Percentiles rank a stretch among this genome's conserved stretches.
These are phyloP conservation scores for Drosophila orena DNA, from an alignment of 1,140 invertebrate species.

Conservation along the genomic window DNA sequence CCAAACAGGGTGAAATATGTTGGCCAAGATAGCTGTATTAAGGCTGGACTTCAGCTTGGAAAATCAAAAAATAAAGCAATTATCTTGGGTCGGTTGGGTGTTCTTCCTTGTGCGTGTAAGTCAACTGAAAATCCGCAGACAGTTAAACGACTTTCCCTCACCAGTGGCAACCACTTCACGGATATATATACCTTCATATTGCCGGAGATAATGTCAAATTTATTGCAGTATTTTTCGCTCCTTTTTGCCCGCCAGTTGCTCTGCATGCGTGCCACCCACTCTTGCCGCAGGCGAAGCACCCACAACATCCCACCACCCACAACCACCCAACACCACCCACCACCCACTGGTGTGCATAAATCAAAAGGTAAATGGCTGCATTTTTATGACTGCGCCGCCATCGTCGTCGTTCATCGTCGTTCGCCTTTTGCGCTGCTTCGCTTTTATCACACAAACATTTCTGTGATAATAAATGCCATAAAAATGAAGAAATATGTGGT, in stretches of 20 bases:
- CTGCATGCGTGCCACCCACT: conserved; percentile 41
- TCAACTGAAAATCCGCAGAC: conserved; percentile 58
- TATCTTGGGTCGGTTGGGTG: conserved; percentile 25
- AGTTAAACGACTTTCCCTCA: conserved; percentile 58
- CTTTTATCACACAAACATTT: conserved; percentile 84
- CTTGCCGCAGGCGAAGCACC: conserved; percentile 6
- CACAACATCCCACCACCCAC: neutral
- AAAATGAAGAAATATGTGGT: conserved; percentile 84
- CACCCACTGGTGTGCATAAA: conserved; percentile 70
- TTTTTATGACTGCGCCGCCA: conserved; percentile 80
- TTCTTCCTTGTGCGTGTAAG: conserved; percentile 42
- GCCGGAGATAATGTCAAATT: conserved; percentile 79
- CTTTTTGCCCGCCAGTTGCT: conserved; percentile 50
- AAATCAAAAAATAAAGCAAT: conserved; percentile 50
- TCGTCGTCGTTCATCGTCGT: conserved; percentile 70
- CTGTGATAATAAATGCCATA: conserved; percentile 83
- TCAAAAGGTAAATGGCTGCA: conserved; percentile 83
- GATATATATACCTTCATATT: conserved; percentile 64
- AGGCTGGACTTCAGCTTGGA: conserved; percentile 10
- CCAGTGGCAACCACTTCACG: conserved; percentile 36
- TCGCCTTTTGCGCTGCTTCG: conserved; percentile 69
- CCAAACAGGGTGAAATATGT: conserved; percentile 13
- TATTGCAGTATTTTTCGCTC: conserved; percentile 78
- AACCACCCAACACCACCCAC: neutral
- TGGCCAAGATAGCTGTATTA: conserved; percentile 15